Conservation (phyloP, 2,888 invertebrate genomes). For the Caradrina kadenii region DNA sequence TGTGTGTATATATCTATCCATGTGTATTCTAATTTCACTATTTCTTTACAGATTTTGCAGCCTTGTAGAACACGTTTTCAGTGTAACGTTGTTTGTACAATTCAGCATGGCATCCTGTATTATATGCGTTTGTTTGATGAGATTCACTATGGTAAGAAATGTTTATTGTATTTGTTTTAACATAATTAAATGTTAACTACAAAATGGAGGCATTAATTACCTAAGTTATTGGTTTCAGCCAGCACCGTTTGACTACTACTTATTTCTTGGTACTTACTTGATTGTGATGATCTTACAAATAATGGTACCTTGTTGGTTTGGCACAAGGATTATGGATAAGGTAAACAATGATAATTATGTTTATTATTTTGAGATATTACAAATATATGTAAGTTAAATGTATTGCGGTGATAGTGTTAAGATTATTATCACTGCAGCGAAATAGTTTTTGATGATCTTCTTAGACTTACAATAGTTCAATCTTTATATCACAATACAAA, state of each 20-base stretch:
- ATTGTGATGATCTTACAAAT: constrained; percentile 76
- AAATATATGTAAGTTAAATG: no score
- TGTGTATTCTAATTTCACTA: fast-evolving
- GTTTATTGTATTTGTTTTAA: not conserved
- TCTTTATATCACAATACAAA: no score
- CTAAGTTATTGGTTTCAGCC: constrained; percentile 71
- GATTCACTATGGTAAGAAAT: constrained; percentile 79
- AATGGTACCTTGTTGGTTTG: constrained; percentile 80
- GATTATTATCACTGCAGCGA: no score
- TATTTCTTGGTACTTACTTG: constrained; percentile 78
- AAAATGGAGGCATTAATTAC: not conserved
- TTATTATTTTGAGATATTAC: not conserved
- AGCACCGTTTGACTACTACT: constrained; percentile 72
- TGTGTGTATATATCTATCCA: no score
- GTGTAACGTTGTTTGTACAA: constrained; percentile 75
- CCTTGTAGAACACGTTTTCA: constrained; percentile 75
- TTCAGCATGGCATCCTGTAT: constrained; percentile 78
- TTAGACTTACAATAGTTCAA: no score
- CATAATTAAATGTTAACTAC: not conserved
- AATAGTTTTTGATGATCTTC: no score
- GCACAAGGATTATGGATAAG: constrained; percentile 76
- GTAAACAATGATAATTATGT: constrained; percentile 58
- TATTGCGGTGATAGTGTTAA: no score
- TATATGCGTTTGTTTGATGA: constrained; percentile 79
- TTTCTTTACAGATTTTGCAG: constrained; percentile 71